phyloP scores from a whole-genome alignment of 2,113 vertebrate species.

The Nerophis lumbriciformis region DNA sequence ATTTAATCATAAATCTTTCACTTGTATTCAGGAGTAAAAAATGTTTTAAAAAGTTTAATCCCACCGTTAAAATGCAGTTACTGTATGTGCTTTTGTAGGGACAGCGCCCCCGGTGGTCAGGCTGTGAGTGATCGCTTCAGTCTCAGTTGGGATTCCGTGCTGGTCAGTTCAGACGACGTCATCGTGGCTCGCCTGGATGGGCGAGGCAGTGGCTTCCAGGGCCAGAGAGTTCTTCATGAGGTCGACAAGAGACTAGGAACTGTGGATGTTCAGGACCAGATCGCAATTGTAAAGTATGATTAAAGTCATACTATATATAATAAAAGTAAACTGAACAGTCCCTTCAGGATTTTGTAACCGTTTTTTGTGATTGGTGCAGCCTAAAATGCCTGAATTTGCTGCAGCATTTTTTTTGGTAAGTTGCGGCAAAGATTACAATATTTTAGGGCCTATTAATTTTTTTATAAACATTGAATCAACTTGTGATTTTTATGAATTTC shows the following conservation, averaged over 20 bases:
- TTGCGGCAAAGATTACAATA: too few relatives aligned
- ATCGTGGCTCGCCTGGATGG: conserved; percentile 90
- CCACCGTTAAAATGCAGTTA: not conserved
- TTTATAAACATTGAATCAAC: too few relatives aligned
- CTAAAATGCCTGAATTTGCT: too few relatives aligned
- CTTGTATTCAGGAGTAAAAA: not conserved
- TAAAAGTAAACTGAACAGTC: not conserved
- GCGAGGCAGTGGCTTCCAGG: conserved; percentile 90
- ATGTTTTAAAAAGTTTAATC: not conserved
- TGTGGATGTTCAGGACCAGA: conserved; percentile 90
- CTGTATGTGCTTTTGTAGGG: conserved; percentile 59
- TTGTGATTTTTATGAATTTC: too few relatives aligned
- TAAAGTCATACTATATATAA: not conserved
- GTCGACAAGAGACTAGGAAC: conserved; percentile 83
- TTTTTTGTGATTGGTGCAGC: too few relatives aligned
- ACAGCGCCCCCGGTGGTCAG: conserved; percentile 87
- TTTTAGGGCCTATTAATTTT: too few relatives aligned
- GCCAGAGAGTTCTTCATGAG: conserved; percentile 88
- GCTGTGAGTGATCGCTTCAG: conserved; percentile 85
- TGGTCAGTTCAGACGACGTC: conserved; percentile 85
- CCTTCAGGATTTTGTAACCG: too few relatives aligned
- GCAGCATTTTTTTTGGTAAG: too few relatives aligned
- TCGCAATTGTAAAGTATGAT: conserved; percentile 88
- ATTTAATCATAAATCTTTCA: too few relatives aligned
- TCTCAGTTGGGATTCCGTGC: conserved; percentile 89